Base-by-base conservation (phyloP, 2,888 invertebrate genomes). In the Thymelicus lineola region DNA sequence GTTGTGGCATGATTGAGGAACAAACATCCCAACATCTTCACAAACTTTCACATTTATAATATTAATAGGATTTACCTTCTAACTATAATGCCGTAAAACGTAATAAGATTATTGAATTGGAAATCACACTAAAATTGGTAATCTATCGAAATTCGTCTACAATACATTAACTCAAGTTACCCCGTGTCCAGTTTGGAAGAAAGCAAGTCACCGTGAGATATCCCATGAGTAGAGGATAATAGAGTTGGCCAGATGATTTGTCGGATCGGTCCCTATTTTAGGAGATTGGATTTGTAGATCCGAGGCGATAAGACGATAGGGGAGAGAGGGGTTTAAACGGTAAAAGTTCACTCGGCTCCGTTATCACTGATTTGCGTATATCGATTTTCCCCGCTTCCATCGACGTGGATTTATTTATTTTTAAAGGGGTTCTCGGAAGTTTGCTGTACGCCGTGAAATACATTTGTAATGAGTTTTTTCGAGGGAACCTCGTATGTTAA, bases 211-310 rank as follows among this genome's bases (percentile, higher is more conserved):
- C 68, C 68, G 68, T 69, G 48, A 69, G 70, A 59, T 59, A 70
- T 70, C 70, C 70, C 59, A n/a, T 64, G 64, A 70, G 64, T 20
- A n/a, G 62, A 70, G 79, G 78, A 88, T 91, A 90, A 91, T 89
- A 87, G 89, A 91, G 88, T 89, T 84, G 86, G 84, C 87, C 89
- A 89, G 90, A 94, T 94, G 94, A 94, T 94, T 94, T 94, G 94
- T 93, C 91, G 91, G 90, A 94, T 94, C 91, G 90, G 91, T 90
- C 89, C 91, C 94, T 93, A 93, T 93, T 94, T 93, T 90, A 87
- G 93, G 93, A 94, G 93, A 94, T 94, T 94, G 94, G 94, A 94
- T 94, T 93, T 94, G 93, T 93, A 93, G 94, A 94, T 94, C 89
- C 89, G 80, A 84, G 82, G 82, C 88, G 93, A 94, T 69, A 69